phyloP scores from a whole-genome alignment of 1,140 invertebrate species.

The Brachionus rotundiformis region DNA sequence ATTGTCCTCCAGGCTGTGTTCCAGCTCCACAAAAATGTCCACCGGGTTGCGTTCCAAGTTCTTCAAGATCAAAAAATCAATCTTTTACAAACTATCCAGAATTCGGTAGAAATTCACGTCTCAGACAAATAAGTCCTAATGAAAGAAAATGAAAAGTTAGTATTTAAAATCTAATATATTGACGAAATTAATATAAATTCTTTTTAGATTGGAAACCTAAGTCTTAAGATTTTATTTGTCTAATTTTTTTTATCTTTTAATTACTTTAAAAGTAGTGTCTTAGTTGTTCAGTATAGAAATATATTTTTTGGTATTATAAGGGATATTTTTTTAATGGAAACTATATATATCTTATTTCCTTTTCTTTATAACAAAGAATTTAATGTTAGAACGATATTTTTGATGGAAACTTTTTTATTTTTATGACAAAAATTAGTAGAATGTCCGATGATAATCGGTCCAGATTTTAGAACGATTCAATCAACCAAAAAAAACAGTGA shows the following conservation, averaged over 20 bases:
- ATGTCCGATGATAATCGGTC: neutral
- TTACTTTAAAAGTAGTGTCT: slow-evolving; percentile 16
- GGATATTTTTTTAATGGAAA: neutral
- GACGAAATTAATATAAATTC: neutral
- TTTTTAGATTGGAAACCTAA: slow-evolving; percentile 3
- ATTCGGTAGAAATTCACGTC: slow-evolving; percentile 18
- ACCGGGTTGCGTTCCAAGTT: slow-evolving; percentile 39
- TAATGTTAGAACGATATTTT: slow-evolving; percentile 41
- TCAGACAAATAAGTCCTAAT: slow-evolving; percentile 48
- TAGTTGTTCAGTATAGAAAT: slow-evolving; percentile 4
- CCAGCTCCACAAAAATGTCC: slow-evolving; percentile 51
- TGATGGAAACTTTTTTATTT: slow-evolving; percentile 32
- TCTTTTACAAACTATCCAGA: slow-evolving; percentile 21
- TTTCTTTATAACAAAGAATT: slow-evolving; percentile 23
- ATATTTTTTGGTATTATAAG: neutral
- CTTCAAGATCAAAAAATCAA: slow-evolving; percentile 38
- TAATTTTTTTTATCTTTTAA: neutral
- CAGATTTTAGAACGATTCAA: neutral
- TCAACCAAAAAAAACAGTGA: slow-evolving; percentile 24
- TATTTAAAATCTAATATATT: neutral
- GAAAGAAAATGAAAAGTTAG: slow-evolving; percentile 22
- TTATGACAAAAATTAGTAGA: neutral
- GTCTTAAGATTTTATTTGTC: slow-evolving; percentile 39
- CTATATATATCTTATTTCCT: neutral
- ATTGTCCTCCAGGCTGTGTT: slow-evolving; percentile 24